Evolutionary conservation across 2,113 vertebrate species (phyloP).

Genomic region (Bothrops jararaca): DNA sequence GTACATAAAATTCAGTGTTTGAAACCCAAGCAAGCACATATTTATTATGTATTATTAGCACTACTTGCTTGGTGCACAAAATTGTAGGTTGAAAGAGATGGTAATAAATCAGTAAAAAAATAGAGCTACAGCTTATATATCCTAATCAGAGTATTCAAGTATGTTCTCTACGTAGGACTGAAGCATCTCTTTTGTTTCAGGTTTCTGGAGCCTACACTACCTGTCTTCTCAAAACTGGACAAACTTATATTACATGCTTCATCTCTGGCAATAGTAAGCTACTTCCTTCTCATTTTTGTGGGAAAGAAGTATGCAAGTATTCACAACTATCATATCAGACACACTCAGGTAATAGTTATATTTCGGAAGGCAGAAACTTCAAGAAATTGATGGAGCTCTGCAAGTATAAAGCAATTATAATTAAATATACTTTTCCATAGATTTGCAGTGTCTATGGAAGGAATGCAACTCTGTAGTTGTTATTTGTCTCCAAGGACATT

Average conservation of each 20-base stretch:
- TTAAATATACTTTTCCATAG: slow-evolving; percentile 9
- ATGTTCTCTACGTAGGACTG: background rate
- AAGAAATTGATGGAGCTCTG: background rate
- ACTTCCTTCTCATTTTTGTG: slow-evolving; percentile 63
- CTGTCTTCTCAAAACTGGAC: slow-evolving; percentile 41
- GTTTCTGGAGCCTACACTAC: slow-evolving; percentile 51
- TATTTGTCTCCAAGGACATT: background rate
- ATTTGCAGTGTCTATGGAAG: background rate
- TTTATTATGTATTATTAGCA: background rate
- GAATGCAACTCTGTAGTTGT: background rate
- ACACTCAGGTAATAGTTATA: slow-evolving; percentile 64
- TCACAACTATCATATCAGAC: slow-evolving; percentile 59
- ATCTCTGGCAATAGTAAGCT: slow-evolving; percentile 64
- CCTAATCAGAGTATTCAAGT: background rate
- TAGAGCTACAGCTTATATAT: background rate
- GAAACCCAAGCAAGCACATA: background rate
- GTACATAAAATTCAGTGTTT: background rate
- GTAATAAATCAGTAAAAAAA: background rate
- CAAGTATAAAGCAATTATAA: slow-evolving; percentile 17
- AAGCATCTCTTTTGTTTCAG: slow-evolving; percentile 50
- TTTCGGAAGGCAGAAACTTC: background rate
- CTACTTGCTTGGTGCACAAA: background rate
- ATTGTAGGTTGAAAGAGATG: background rate
- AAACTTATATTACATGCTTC: slow-evolving; percentile 49
- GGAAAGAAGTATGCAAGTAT: slow-evolving; percentile 56